These are phyloP conservation scores for Corythoichthys intestinalis DNA, from an alignment of 2,113 vertebrate species.

Conservation along the genomic window DNA sequence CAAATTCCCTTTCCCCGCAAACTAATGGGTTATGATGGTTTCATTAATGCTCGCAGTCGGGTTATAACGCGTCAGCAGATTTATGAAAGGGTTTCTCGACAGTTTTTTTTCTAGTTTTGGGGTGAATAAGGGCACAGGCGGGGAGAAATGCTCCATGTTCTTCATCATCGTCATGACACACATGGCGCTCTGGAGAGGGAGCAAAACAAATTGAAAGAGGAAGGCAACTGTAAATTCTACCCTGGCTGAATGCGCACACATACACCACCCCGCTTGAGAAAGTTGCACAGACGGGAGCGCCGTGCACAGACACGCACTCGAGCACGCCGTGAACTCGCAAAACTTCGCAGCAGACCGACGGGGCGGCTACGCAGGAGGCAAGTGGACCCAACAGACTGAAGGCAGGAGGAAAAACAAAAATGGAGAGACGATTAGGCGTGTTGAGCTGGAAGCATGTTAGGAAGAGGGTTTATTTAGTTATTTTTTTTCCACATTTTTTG, in stretches of 20 bases:
- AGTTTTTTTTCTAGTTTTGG: constrained; percentile 1
- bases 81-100: constrained; percentile 60
- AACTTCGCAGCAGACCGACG: not conserved
- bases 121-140: not conserved
- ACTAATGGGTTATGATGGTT: constrained; percentile 63
- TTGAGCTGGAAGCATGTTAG: too few relatives aligned
- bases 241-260: constrained; percentile 14
- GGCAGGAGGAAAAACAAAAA: not conserved
- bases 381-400: not conserved
- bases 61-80: constrained; percentile 61
- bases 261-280: constrained; percentile 19
- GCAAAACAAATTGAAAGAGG: constrained; percentile 52
- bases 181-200: constrained; percentile 37
- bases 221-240: constrained; percentile 43
- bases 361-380: not conserved
- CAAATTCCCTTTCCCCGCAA: constrained; percentile 39
- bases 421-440: not conserved
- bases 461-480: too few relatives aligned
- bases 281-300: constrained; percentile 44
- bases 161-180: constrained; percentile 49
- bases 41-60: constrained; percentile 66
- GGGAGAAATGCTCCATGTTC: constrained; percentile 40
- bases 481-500: too few relatives aligned
- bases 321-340: constrained; percentile 7
- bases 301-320: constrained; percentile 14